Percentiles rank a stretch among this genome's conserved stretches.
These are phyloP conservation scores for Notechis scutatus DNA, from an alignment of 2,113 vertebrate genomes.

Conservation along the genomic window DNA sequence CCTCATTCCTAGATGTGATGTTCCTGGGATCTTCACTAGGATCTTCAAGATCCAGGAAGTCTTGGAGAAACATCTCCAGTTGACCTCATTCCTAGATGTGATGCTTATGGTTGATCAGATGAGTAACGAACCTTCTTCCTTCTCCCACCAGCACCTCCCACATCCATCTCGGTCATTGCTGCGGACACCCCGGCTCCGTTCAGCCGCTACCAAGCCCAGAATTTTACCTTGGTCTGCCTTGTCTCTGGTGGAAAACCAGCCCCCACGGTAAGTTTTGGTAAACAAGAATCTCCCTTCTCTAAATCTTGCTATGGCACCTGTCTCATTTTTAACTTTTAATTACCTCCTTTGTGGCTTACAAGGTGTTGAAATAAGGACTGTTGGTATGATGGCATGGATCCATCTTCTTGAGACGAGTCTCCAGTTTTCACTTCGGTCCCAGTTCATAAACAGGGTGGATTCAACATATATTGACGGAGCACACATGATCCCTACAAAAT, in stretches of 20 bases:
- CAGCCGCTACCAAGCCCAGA: slow-evolving; percentile 90
- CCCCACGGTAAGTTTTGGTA: slow-evolving; percentile 74
- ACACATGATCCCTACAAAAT: too few species aligned
- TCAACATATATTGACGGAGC: not conserved
- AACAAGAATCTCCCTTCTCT: not conserved
- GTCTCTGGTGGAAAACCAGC: slow-evolving; percentile 90
- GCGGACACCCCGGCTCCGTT: slow-evolving; percentile 81
- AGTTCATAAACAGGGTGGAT: not conserved
- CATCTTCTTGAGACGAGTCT: too few species aligned
- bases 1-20: too few species aligned
- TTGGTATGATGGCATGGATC: not conserved
- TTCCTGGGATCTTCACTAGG: too few species aligned
- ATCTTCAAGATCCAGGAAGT: too few species aligned
- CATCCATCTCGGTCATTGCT: slow-evolving; percentile 85
- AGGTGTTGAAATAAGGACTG: not conserved
- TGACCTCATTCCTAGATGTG: not conserved
- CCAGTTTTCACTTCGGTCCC: not conserved
- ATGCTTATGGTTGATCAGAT: not conserved
- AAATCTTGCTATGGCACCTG: not conserved
- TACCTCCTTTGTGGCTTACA: rapidly evolving
- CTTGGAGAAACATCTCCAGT: too few species aligned
- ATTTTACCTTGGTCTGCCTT: slow-evolving; percentile 91
- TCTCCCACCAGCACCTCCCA: slow-evolving; percentile 79
- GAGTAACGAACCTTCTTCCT: not conserved
- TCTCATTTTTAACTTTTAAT: not conserved